Conservation (phyloP, 2,888 invertebrate genomes). For the Drosophila rellima region DNA sequence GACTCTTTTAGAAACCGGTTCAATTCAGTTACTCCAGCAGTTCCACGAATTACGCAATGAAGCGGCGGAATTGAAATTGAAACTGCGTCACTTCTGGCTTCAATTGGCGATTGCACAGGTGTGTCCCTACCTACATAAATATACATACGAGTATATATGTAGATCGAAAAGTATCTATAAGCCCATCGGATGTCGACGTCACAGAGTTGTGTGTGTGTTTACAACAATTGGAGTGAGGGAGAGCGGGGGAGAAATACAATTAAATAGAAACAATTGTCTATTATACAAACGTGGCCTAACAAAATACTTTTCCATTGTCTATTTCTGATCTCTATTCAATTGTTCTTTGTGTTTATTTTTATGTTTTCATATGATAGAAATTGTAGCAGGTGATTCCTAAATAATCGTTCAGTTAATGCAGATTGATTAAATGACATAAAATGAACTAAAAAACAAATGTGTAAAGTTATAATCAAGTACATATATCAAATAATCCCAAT, state of each 20-base stretch:
- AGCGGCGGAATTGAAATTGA: constrained; percentile 37
- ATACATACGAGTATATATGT: constrained; percentile 8
- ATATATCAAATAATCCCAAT: no score
- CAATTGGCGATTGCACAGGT: constrained; percentile 67
- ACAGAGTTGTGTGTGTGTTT: constrained; percentile 30
- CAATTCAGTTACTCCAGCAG: constrained; percentile 22
- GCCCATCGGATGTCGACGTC: constrained; percentile 30
- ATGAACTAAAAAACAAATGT: not conserved
- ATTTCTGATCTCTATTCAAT: constrained; percentile 49
- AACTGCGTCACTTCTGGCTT: constrained; percentile 63
- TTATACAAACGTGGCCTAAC: constrained; percentile 44
- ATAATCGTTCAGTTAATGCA: not conserved
- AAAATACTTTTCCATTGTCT: constrained; percentile 61
- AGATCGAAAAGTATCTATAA: constrained; percentile 8
- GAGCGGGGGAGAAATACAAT: constrained; percentile 44
- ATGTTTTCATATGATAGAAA: constrained; percentile 11
- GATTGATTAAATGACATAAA: constrained; percentile 4
- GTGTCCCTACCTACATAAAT: constrained; percentile 36
- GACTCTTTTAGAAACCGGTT: constrained; percentile 38
- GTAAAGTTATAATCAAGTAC: no score
- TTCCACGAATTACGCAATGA: constrained; percentile 48
- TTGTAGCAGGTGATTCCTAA: not conserved
- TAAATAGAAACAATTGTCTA: constrained; percentile 62
- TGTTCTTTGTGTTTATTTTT: constrained; percentile 21
- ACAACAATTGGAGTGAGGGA: constrained; percentile 8